Base-by-base conservation (phyloP, 2,888 invertebrate species). In the Endotricha flammealis region DNA sequence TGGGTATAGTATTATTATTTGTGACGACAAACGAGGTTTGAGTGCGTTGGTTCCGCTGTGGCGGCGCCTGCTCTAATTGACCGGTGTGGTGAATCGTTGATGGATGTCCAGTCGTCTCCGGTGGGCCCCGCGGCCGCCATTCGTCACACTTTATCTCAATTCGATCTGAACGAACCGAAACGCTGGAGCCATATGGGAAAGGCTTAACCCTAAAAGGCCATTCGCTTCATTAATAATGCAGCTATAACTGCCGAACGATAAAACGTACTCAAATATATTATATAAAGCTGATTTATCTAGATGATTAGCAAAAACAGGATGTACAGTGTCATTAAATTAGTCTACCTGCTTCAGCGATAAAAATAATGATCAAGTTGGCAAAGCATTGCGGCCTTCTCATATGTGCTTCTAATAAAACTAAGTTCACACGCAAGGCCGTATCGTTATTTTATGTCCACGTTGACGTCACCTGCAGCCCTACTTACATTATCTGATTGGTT, bases 11-110 rank as follows among this genome's bases (percentile, higher is more conserved):
- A 48, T 52, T 57, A 58, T 57, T 35, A 57, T 60, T 52, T 61
- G 50, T 53, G 54, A 46, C 53, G 53, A 60, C 53, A 58, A 58
- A 65, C 55, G 53, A 57, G 64, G 59, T 66, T 55, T 55, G 60
- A 59, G 49, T 29, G 13, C 3, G 29, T 60, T 55, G 51, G 60
- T 61, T 51, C 45, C 49, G 52, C 38, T 39, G 53, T 52, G 42
- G 44, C 53, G 55, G 64, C 64, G 68, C 62, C 56, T 55, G 51
- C 52, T 53, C 57, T 82, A 82, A 83, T 82, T 82, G 82, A 75
- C 63, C 66, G 55, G 64, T 72, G 75, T 72, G 60, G 64, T 57
- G 64, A 78, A 85, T 83, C 62, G 62, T 54, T 78, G 79, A 83
- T 75, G 64, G 58, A 83, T 76, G 75, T 64, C 64, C 64, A 54